phyloP scores from a whole-genome alignment of 2,113 vertebrate genomes.

The Ictidomys tridecemlineatus region DNA sequence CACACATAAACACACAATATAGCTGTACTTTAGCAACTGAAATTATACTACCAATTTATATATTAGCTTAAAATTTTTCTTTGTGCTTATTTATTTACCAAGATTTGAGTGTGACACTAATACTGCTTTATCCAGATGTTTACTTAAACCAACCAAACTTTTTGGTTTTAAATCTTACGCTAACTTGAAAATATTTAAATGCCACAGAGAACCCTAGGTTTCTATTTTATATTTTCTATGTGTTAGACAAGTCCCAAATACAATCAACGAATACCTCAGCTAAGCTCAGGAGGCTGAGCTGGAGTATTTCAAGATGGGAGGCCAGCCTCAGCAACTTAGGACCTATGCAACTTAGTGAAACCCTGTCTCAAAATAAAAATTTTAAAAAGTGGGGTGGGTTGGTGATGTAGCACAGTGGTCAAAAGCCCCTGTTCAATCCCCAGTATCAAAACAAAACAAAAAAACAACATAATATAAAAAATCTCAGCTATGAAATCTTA shows the following conservation, averaged over 20 bases:
- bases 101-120: neutral
- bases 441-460: too few species aligned
- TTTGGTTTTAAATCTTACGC: neutral
- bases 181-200: conserved; percentile 6
- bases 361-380: too few species aligned
- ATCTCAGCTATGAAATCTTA: neutral
- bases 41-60: neutral
- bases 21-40: neutral
- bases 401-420: too few species aligned
- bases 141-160: neutral
- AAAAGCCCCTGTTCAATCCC: too few species aligned
- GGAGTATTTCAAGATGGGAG: too few species aligned
- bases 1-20: too few species aligned
- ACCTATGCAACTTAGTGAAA: too few species aligned
- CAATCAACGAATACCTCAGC: neutral
- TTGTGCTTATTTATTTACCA: conserved; percentile 5
- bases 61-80: neutral
- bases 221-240: neutral
- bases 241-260: neutral
- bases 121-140: neutral
- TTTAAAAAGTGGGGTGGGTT: too few species aligned
- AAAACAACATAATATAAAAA: too few species aligned
- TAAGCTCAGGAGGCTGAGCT: too few species aligned
- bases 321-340: too few species aligned
- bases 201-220: neutral